Evolutionary conservation across 2,113 vertebrate genomes (phyloP).

Genomic region (Dromiciops gliroides): DNA sequence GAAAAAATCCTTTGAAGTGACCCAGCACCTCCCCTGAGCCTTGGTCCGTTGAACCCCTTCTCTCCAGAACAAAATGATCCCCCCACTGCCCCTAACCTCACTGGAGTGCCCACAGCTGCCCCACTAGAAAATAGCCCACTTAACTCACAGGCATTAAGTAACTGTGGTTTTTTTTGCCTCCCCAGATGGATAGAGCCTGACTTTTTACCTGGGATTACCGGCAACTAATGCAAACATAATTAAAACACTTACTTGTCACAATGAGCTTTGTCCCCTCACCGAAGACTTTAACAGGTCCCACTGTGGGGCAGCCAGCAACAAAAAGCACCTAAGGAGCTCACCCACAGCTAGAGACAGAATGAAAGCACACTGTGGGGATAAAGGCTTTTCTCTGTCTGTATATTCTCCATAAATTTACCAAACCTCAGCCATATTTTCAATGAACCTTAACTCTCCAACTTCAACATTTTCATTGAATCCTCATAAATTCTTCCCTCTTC

Average conservation of each 20-base stretch:
- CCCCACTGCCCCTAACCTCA: not conserved
- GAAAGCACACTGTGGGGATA: not conserved
- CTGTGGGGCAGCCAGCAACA: not conserved
- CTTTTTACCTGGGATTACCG: not conserved
- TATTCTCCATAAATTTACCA: not conserved
- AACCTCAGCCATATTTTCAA: not conserved
- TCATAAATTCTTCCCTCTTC: not conserved
- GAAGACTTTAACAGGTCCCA: accelerated
- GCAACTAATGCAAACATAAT: not conserved
- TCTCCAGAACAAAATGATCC: not conserved
- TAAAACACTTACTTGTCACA: slow-evolving; percentile 25
- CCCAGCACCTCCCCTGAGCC: not conserved
- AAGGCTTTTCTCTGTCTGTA: not conserved
- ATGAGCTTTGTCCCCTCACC: slow-evolving; percentile 20
- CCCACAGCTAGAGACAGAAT: not conserved
- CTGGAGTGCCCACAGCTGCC: too few relatives aligned
- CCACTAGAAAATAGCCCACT: not conserved
- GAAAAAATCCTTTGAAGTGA: not conserved
- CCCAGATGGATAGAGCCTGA: not conserved
- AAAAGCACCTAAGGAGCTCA: not conserved
- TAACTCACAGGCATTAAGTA: not conserved
- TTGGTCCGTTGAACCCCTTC: not conserved
- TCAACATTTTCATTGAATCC: not conserved
- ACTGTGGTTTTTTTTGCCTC: too few relatives aligned
- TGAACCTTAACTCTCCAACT: not conserved